Evolutionary conservation across 1,140 invertebrate species (phyloP).

Genomic region (Scaptodrosophila lebanonensis): DNA sequence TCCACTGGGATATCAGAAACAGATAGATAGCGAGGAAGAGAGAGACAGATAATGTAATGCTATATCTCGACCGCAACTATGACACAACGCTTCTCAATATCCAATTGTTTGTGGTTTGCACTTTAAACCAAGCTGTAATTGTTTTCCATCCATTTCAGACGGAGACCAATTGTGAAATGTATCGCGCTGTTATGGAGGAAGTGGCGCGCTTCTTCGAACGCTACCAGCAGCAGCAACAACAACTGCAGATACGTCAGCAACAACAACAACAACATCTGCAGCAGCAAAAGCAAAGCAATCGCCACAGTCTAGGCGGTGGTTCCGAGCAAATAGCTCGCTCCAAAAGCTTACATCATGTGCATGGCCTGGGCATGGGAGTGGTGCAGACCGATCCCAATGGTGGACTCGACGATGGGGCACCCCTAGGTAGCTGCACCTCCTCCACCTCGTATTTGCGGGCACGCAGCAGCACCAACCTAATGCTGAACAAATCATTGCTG

Average conservation of each 20-base stretch:
- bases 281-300: conserved; percentile 33
- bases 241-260: conserved; percentile 34
- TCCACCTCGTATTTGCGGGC: conserved; percentile 65
- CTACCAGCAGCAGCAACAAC: conserved; percentile 76
- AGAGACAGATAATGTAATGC: too few relatives aligned
- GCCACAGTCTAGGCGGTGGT: conserved; percentile 18
- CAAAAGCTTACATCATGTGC: conserved; percentile 79
- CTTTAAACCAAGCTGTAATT: neutral
- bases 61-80: too few relatives aligned
- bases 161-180: conserved; percentile 87
- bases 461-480: conserved; percentile 75
- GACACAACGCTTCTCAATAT: neutral
- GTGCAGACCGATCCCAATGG: conserved; percentile 50
- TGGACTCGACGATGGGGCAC: conserved; percentile 47
- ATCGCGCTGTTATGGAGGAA: conserved; percentile 87
- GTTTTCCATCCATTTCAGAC: conserved; percentile 78
- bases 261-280: conserved; percentile 21
- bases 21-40: too few relatives aligned
- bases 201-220: conserved; percentile 86
- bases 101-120: neutral
- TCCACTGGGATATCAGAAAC: too few relatives aligned
- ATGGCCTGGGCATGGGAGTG: conserved; percentile 38
- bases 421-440: neutral
- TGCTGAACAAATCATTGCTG: conserved; percentile 59
- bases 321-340: conserved; percentile 72